Percentiles rank a stretch among this genome's conserved stretches.
Evolutionary conservation across 2,888 invertebrate genomes (phyloP).

Genomic region (Leucoma salicis): DNA sequence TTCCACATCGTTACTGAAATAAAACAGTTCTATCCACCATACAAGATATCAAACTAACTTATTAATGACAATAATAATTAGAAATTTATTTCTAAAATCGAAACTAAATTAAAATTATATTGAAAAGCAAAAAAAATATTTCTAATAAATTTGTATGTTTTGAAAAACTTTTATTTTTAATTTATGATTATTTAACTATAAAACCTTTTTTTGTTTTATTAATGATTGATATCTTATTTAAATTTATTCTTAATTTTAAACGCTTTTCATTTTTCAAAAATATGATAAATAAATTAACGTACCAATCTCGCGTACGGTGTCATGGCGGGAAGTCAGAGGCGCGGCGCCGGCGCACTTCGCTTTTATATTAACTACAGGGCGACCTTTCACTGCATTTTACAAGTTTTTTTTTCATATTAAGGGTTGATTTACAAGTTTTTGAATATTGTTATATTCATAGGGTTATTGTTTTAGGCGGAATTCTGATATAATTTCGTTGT

Average conservation of each 20-base stretch:
- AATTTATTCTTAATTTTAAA: neutral
- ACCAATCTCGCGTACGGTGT: constrained; percentile 70
- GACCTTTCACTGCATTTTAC: constrained; percentile 66
- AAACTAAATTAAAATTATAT: neutral
- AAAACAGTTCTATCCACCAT: neutral
- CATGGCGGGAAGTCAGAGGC: constrained; percentile 74
- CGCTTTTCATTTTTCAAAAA: constrained; percentile 3
- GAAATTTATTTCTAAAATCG: neutral
- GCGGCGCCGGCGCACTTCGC: constrained; percentile 59
- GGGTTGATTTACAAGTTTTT: constrained; percentile 31
- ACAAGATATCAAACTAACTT: neutral
- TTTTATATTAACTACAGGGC: constrained; percentile 64
- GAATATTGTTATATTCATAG: neutral
- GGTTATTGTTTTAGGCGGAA: too few species aligned
- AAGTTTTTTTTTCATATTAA: constrained; percentile 39
- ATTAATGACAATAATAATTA: neutral
- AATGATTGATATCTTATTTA: neutral
- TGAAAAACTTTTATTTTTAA: neutral
- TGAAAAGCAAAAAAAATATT: neutral
- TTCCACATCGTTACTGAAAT: constrained; percentile 31
- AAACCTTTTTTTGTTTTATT: neutral
- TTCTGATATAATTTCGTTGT: too few species aligned
- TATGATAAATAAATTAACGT: constrained; percentile 50
- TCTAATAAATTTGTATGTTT: neutral
- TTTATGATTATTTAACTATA: too few species aligned